Evolutionary conservation across 2,113 vertebrate species (phyloP).

Genomic region (Neogobius melanostomus): DNA sequence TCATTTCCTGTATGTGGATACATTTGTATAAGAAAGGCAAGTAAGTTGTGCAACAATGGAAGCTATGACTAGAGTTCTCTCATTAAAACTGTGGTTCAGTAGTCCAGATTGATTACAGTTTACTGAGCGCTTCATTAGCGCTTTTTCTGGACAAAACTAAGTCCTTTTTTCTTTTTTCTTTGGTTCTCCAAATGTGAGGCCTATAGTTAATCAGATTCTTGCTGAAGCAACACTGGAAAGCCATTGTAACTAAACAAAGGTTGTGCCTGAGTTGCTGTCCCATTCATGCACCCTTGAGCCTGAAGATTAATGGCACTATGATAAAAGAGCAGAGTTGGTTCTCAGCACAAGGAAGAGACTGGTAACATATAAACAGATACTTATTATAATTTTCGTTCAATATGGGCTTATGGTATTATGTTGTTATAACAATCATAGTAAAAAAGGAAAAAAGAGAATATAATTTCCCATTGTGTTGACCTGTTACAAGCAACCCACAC

Average conservation of each 20-base stretch:
- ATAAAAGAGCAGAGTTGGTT: constrained; percentile 6
- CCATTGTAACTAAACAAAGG: constrained; percentile 1
- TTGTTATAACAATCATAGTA: background rate
- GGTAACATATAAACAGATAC: background rate
- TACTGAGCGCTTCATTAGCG: constrained; percentile 39
- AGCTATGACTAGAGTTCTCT: constrained; percentile 5
- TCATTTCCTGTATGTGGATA: background rate
- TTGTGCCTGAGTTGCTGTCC: constrained; percentile 12
- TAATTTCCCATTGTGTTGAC: no score
- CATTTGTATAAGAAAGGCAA: constrained; percentile 18
- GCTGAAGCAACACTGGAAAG: constrained; percentile 21
- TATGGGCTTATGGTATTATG: background rate
- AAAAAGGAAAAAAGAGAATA: no score
- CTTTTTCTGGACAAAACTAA: constrained; percentile 22
- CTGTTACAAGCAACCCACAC: no score
- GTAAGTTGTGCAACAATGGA: constrained; percentile 9
- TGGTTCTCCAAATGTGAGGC: constrained; percentile 8
- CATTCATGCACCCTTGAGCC: constrained; percentile 14
- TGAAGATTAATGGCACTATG: constrained; percentile 26
- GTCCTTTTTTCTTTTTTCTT: constrained; percentile 19
- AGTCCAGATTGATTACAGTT: constrained; percentile 48
- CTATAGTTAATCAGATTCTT: constrained; percentile 24
- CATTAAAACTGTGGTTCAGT: constrained; percentile 34
- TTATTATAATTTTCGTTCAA: background rate
- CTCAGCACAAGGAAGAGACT: constrained; percentile 9